phyloP scores from a whole-genome alignment of 2,888 invertebrate species.

The Oegoconia quadripuncta region DNA sequence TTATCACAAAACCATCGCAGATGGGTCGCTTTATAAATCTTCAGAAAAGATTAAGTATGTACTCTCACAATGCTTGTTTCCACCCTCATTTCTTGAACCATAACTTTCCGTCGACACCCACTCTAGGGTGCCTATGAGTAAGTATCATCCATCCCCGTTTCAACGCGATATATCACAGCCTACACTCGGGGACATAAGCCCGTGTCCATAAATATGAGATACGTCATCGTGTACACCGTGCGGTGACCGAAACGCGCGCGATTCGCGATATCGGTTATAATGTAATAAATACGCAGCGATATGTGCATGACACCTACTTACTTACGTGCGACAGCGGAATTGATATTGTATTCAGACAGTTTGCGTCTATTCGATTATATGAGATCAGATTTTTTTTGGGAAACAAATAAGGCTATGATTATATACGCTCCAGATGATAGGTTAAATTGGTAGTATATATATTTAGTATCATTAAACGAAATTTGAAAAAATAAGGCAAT shows the following conservation, averaged over 20 bases:
- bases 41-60: not conserved
- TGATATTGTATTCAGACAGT: slow-evolving; percentile 13
- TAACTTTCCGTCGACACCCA: slow-evolving; percentile 33
- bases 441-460: too few relatives aligned
- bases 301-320: slow-evolving; percentile 60
- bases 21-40: too few relatives aligned
- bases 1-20: too few relatives aligned
- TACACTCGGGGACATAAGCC: slow-evolving; percentile 20
- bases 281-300: slow-evolving; percentile 57
- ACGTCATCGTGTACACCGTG: slow-evolving; percentile 46
- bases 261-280: slow-evolving; percentile 53
- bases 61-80: not conserved
- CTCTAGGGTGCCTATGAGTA: slow-evolving; percentile 37
- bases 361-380: too few relatives aligned
- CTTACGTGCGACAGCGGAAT: slow-evolving; percentile 36
- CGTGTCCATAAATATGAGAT: slow-evolving; percentile 62
- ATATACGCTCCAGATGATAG: too few relatives aligned
- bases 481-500: too few relatives aligned
- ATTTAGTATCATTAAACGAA: too few relatives aligned
- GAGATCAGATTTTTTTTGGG: too few relatives aligned
- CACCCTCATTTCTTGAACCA: slow-evolving; percentile 17
- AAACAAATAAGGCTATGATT: too few relatives aligned
- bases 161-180: slow-evolving; percentile 34
- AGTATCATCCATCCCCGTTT: slow-evolving; percentile 42
- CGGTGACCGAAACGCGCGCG: slow-evolving; percentile 24